Conservation (phyloP, 1,140 invertebrate species). For the Psilanteris sp. region DNA sequence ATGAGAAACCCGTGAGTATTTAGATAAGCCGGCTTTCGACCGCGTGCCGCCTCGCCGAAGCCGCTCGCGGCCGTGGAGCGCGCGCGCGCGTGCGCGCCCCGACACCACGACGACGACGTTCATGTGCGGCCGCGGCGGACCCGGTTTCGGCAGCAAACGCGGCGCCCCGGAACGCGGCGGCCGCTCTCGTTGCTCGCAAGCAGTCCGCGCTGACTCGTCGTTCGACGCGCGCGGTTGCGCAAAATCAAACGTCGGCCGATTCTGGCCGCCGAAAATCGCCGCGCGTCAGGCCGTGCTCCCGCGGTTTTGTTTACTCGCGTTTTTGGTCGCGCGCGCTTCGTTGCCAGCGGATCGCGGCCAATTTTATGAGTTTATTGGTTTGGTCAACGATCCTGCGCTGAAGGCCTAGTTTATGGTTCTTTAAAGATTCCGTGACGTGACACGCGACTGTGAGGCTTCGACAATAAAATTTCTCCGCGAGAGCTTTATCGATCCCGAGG, state of each 20-base stretch:
- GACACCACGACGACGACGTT: constrained; percentile 46
- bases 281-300: no score
- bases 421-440: constrained; percentile 3
- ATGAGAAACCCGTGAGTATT: constrained; percentile 34
- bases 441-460: constrained; percentile 29
- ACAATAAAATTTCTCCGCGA: constrained; percentile 57
- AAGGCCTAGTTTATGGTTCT: constrained; percentile 18
- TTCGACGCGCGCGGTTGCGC: no score
- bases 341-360: constrained; percentile 65
- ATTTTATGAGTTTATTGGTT: constrained; percentile 65
- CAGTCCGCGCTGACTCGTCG: no score
- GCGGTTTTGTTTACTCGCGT: no score
- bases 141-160: neutral
- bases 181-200: no score
- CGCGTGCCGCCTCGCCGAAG: no score
- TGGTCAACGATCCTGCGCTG: constrained; percentile 63
- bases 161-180: no score
- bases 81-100: constrained; percentile 2
- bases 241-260: no score
- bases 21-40: constrained; percentile 22
- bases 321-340: neutral
- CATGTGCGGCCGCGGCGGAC: constrained; percentile 20
- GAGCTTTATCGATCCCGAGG: constrained; percentile 64
- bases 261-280: no score
- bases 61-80: neutral